Evolutionary conservation across 2,888 invertebrate genomes (phyloP), one percentile per base, ranked within the genome.

Genomic region (Steinernema hermaphroditum): DNA sequence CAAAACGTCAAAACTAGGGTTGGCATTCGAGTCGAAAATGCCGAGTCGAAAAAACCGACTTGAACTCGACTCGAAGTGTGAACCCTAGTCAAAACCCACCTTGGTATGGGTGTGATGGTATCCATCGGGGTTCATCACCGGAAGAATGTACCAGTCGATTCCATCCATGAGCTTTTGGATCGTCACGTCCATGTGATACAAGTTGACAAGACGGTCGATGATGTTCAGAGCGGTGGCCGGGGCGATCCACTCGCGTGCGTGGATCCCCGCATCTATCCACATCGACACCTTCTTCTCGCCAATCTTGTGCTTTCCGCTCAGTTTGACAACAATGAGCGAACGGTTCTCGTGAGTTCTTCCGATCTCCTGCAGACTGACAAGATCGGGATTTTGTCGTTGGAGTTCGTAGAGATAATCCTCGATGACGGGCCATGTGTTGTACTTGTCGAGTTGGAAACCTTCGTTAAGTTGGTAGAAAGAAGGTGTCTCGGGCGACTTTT

Each of bases 221-320:
- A 83, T 81, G 69, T 80, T 81, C 75, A 85, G 77, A 9, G 84
- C 83, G 9, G 81, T 80, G 1, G 84, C 81, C 2, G 81, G 81
- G 1, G 81, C 78, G 43, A 81, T 80, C 81, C 81, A 81, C 75
- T 80, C 80, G 49, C 85, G 62, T 1, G 85, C 85, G 70, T 85
- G 85, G 46, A 85, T 84, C 27, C 85, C 85, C 12, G 81, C 85
- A 69, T 85, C 85, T 22, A 85, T 77, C 85, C 85, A 85, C 73
- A 85, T 34, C 22, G 68, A 44, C 37, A 73, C 68, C 27, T 69
- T 72, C 54, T 54, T 54, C 54, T 54, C 54, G 14, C 54, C 54
- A 6, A 54, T 54, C 27, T 27, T 54, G 27, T 54, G 54, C 16
- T 54, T 54, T 27, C 54, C 54, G 27, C 54, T 43, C 24, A 82